Percentiles rank a stretch among this genome's conserved stretches.
These are phyloP conservation scores for Zhengitettix transpicula DNA, from an alignment of 2,888 invertebrate species.

Conservation along the genomic window DNA sequence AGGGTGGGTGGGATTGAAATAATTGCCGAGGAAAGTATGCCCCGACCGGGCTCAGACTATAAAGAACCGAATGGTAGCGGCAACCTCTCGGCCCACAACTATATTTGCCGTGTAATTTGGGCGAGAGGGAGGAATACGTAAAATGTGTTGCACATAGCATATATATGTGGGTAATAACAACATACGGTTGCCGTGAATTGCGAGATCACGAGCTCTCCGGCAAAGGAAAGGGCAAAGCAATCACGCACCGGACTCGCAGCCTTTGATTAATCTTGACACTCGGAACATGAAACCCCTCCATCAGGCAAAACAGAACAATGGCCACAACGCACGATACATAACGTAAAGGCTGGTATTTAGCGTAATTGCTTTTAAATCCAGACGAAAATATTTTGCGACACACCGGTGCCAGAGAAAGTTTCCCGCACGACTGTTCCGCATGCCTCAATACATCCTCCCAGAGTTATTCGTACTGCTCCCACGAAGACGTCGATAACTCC, in stretches of 20 bases:
- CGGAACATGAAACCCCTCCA: neutral
- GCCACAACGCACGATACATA: neutral
- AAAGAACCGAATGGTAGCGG: neutral
- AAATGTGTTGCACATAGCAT: neutral
- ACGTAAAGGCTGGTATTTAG: neutral
- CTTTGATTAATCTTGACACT: neutral
- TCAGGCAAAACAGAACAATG: neutral
- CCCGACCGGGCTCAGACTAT: neutral
- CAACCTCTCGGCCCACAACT: neutral
- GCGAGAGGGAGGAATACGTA: constrained; percentile 9
- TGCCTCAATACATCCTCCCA: neutral
- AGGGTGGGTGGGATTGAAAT: constrained; percentile 9
- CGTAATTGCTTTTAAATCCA: neutral
- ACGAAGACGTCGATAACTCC: neutral
- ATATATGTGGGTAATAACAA: neutral
- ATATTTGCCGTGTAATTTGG: constrained; percentile 10
- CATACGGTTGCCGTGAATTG: neutral
- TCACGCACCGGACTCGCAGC: neutral
- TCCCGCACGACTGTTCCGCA: neutral
- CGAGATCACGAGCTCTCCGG: neutral
- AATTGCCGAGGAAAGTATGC: constrained; percentile 11
- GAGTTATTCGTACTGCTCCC: neutral
- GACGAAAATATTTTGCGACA: neutral
- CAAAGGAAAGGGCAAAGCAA: neutral
- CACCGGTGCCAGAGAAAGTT: neutral